A percentile compares a stretch with the other conserved stretches of the same genome.
Evolutionary conservation across 2,113 vertebrate genomes (phyloP).

Genomic region (Callionymus lyra): DNA sequence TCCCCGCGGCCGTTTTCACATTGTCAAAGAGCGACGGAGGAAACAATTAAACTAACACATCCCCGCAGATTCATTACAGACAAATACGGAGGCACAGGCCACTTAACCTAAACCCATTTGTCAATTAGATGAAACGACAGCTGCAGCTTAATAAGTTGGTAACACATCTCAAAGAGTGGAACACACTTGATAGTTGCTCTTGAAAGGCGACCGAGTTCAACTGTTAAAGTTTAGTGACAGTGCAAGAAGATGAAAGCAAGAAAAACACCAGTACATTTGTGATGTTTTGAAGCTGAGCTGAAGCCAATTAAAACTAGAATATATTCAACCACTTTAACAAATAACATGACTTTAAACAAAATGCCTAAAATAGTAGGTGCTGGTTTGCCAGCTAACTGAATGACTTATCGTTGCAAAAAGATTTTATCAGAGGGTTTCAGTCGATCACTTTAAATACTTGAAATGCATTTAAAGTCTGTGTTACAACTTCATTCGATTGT

Average conservation of each 20-base stretch:
- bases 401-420: no score
- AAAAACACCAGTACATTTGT: no score
- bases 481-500: no score
- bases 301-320: no score
- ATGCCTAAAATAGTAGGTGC: neutral
- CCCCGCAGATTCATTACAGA: slow-evolving; percentile 39
- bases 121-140: slow-evolving; percentile 47
- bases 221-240: neutral
- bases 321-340: no score
- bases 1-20: slow-evolving; percentile 57
- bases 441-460: neutral
- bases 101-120: slow-evolving; percentile 47
- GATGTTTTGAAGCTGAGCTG: no score
- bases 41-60: slow-evolving; percentile 56
- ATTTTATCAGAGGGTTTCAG: no score
- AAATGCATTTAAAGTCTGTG: no score
- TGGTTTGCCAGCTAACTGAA: no score
- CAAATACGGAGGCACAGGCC: slow-evolving; percentile 31
- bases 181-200: no score
- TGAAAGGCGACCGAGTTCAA: slow-evolving; percentile 6
- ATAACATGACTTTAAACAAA: neutral
- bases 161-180: slow-evolving; percentile 20
- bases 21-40: slow-evolving; percentile 43
- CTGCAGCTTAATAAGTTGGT: slow-evolving; percentile 13
- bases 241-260: no score